Base-by-base conservation (phyloP, 1,140 invertebrate species). In the Lepidurus apus region DNA sequence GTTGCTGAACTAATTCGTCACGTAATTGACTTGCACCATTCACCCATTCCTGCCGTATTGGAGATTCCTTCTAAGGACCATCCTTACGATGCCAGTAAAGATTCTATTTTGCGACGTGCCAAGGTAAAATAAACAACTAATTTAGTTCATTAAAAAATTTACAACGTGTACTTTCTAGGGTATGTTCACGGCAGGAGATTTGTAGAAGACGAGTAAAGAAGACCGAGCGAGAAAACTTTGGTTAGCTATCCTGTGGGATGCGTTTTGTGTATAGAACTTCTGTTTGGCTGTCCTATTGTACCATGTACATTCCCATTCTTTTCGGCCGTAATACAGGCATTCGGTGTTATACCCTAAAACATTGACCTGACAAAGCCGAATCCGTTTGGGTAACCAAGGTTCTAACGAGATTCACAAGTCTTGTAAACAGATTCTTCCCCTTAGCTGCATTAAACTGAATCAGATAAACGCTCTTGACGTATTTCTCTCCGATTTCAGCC, bases 1-100 rank as follows among this genome's bases (percentile, higher is more conserved):
- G 90, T 99, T 80, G 98, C 98, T 65, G 98, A 99, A 87, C 89
- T 98, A 89, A 98, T 99, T 84, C 91, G 98, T 76, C 96, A 98
- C 86, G 91, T 95, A 9, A 97, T 99, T 81, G 98, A 99, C 85
- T 90, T 89, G 42, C 96, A 99, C 84, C 93, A 91, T 43, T 90
- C 93, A 74, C 95, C 96, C 2, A 93, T 99, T 80, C 98, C 98
- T 42, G 91, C 98, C 13, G 94, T 99, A 7, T 87, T 99, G 75
- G 98, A 99, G 89, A 99, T 99, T 83, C 98, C 98, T 34, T 98
- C 96, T 24, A 99, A 99, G 86, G 98, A 99, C 87, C 94, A 97
- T 86, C 98, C 98, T 0, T 99, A 99, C 87, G 98, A 99, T 87
- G 95, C 98, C 45, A 92, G 91, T 82, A 99, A 99, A 87, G 98